phyloP scores from a whole-genome alignment of 2,888 invertebrate genomes.

The Eupelmus urozonus region DNA sequence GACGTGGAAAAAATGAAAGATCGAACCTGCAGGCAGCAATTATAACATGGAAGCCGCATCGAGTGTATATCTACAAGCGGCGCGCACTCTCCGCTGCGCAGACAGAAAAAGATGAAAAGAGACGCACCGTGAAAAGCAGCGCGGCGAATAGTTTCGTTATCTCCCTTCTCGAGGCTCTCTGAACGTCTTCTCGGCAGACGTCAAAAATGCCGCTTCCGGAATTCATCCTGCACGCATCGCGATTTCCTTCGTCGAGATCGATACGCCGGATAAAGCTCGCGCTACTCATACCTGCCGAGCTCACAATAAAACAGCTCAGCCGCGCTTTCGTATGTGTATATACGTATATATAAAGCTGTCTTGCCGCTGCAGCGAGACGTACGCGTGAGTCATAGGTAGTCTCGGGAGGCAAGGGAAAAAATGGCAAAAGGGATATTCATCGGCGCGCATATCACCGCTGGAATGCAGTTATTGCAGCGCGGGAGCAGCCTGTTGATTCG shows the following conservation, averaged over 20 bases:
- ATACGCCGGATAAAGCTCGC: conserved; percentile 36
- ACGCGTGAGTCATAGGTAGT: conserved; percentile 32
- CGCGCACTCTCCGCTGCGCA: not conserved
- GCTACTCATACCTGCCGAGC: not conserved
- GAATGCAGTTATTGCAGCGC: conserved; percentile 53
- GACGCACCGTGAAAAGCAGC: not conserved
- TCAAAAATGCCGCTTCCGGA: conserved; percentile 46
- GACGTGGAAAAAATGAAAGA: conserved; percentile 3
- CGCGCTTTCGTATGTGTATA: conserved; percentile 42
- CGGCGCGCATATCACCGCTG: conserved; percentile 17
- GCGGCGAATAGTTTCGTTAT: conserved; percentile 23
- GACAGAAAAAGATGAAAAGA: not conserved
- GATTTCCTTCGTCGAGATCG: conserved; percentile 44
- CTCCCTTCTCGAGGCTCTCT: no score
- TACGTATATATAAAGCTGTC: conserved; percentile 31
- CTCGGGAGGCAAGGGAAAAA: not conserved
- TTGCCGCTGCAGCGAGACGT: conserved; percentile 29
- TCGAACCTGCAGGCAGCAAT: conserved; percentile 17
- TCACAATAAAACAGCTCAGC: conserved; percentile 33
- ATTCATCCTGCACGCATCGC: conserved; percentile 32
- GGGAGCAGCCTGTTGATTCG: conserved; percentile 16
- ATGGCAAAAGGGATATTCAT: conserved; percentile 6
- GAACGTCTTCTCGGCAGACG: conserved; percentile 8
- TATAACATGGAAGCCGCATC: conserved; percentile 9
- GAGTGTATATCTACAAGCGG: not conserved